Conservation (phyloP, 2,888 invertebrate genomes). For the Hypolimnas misippus region DNA sequence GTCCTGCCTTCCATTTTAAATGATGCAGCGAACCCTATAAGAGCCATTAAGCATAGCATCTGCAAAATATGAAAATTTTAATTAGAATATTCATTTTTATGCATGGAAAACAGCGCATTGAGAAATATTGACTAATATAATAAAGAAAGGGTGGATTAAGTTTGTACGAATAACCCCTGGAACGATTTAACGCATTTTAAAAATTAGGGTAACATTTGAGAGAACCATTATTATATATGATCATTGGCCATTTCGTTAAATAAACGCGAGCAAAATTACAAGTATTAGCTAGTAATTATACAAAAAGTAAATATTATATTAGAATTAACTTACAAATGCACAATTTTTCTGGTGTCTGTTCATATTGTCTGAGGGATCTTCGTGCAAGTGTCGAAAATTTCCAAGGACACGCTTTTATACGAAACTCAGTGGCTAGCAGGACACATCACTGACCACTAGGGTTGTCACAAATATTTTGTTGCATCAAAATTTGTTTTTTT, state of each 20-base stretch:
- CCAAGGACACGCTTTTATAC: slow-evolving; percentile 74
- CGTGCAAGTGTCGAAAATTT: slow-evolving; percentile 53
- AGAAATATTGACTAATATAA: too few species aligned
- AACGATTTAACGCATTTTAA: too few species aligned
- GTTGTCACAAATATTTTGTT: slow-evolving; percentile 44
- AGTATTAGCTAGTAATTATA: too few species aligned
- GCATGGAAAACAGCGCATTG: too few species aligned
- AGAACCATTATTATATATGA: too few species aligned
- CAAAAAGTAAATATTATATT: neutral
- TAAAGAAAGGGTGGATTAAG: too few species aligned
- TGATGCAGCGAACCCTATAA: slow-evolving; percentile 29
- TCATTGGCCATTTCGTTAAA: too few species aligned
- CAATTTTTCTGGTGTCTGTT: slow-evolving; percentile 50
- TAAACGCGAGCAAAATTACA: too few species aligned
- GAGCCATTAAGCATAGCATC: slow-evolving; percentile 20
- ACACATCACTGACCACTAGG: slow-evolving; percentile 47
- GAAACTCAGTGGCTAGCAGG: slow-evolving; percentile 42
- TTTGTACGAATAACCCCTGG: too few species aligned
- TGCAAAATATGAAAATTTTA: slow-evolving; percentile 10
- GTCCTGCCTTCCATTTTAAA: slow-evolving; percentile 51
- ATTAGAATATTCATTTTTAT: too few species aligned
- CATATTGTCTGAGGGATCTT: slow-evolving; percentile 54
- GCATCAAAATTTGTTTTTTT: neutral
- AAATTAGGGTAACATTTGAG: too few species aligned
- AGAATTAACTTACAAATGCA: slow-evolving; percentile 58